Conservation (phyloP, 2,113 vertebrate species). For the Phrynosoma blainvillii region DNA sequence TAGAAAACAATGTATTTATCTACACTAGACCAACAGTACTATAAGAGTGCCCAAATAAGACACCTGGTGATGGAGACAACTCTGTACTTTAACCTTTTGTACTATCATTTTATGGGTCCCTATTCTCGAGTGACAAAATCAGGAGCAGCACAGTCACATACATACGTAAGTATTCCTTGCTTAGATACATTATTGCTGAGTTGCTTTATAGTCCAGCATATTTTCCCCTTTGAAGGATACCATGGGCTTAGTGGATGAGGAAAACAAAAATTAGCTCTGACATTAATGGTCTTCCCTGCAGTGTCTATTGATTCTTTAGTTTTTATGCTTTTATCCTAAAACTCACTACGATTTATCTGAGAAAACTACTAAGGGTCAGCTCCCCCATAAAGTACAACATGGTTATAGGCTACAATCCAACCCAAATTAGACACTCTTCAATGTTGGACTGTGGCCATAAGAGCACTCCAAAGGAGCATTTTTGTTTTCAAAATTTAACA, state of each 20-base stretch:
- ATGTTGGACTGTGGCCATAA: not conserved
- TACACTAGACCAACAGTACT: not conserved
- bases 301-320: conserved; percentile 10
- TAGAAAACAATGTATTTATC: not conserved
- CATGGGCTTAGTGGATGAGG: not conserved
- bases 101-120: not conserved
- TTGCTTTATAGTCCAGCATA: not conserved
- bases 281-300: not conserved
- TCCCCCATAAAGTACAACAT: not conserved
- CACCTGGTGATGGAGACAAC: not conserved
- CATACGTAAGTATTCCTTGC: conserved; percentile 2
- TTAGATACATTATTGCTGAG: not conserved
- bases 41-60: not conserved
- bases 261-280: conserved; percentile 23
- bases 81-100: conserved; percentile 26
- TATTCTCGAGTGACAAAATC: not conserved
- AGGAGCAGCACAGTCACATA: not conserved
- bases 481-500: not conserved
- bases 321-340: not conserved
- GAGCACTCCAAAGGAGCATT: not conserved
- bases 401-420: not conserved
- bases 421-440: not conserved
- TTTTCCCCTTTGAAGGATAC: not conserved
- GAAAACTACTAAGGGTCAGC: not conserved
- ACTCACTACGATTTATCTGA: not conserved